Evolutionary conservation across 1,140 invertebrate species (phyloP).

Genomic region (Hesperophylax magnus): DNA sequence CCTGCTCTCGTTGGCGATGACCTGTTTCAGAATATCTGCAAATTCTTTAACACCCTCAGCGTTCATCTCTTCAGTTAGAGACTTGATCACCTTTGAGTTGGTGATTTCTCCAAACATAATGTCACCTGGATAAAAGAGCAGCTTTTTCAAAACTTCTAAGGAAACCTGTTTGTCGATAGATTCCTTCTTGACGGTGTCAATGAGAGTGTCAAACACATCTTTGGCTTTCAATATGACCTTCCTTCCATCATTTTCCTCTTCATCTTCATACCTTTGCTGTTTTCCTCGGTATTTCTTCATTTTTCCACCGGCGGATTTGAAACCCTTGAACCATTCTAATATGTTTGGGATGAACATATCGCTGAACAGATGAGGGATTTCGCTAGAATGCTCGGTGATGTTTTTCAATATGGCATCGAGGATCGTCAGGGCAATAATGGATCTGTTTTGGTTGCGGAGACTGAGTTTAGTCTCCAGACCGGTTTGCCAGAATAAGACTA

Average conservation of each 20-base stretch:
- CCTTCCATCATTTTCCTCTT: slow-evolving; percentile 67
- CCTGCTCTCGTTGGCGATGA: slow-evolving; percentile 70
- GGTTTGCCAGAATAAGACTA: slow-evolving; percentile 70
- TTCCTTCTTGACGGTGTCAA: slow-evolving; percentile 68
- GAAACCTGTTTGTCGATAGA: slow-evolving; percentile 69
- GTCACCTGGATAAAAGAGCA: slow-evolving; percentile 77
- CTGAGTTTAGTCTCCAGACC: slow-evolving; percentile 72
- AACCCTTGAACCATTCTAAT: slow-evolving; percentile 71
- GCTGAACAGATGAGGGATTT: slow-evolving; percentile 70
- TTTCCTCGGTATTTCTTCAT: slow-evolving; percentile 60
- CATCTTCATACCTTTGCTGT: slow-evolving; percentile 29
- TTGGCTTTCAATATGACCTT: slow-evolving; percentile 71
- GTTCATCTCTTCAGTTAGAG: slow-evolving; percentile 73
- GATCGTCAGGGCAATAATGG: slow-evolving; percentile 71
- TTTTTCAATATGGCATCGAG: slow-evolving; percentile 70
- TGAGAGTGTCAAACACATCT: slow-evolving; percentile 71
- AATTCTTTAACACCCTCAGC: slow-evolving; percentile 75
- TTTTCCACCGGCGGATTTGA: slow-evolving; percentile 66
- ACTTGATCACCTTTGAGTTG: slow-evolving; percentile 73
- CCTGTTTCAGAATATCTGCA: slow-evolving; percentile 72
- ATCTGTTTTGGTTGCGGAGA: slow-evolving; percentile 74
- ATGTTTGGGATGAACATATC: slow-evolving; percentile 72
- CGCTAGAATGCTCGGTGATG: slow-evolving; percentile 65
- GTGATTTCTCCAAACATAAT: slow-evolving; percentile 81
- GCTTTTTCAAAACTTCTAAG: slow-evolving; percentile 73